Percentiles rank a stretch among this genome's conserved stretches.
These are phyloP conservation scores for Melanotus villosus DNA, from an alignment of 2,888 invertebrate genomes.

Conservation along the genomic window DNA sequence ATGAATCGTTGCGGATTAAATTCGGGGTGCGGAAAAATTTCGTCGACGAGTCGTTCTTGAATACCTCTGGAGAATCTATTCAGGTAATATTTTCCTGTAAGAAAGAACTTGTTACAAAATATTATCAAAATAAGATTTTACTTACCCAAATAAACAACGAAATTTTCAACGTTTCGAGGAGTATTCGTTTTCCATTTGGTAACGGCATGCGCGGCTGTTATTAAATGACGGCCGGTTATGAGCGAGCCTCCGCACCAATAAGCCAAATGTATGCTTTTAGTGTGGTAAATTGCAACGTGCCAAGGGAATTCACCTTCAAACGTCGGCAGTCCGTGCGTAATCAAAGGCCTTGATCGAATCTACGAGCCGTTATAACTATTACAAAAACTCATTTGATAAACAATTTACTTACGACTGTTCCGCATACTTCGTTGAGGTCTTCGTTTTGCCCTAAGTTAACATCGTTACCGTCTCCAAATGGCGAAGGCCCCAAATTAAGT, in stretches of 20 bases:
- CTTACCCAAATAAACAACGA: slow-evolving; percentile 61
- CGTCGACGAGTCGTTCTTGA: slow-evolving; percentile 62
- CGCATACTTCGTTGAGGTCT: too few relatives aligned
- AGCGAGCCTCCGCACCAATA: slow-evolving; percentile 64
- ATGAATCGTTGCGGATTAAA: slow-evolving; percentile 59
- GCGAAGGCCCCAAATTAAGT: too few relatives aligned
- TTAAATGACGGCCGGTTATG: slow-evolving; percentile 58
- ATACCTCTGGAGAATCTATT: slow-evolving; percentile 64
- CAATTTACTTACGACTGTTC: too few relatives aligned
- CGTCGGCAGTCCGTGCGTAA: slow-evolving; percentile 73
- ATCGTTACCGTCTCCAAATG: too few relatives aligned
- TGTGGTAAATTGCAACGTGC: slow-evolving; percentile 77
- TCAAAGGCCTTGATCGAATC: slow-evolving; percentile 71
- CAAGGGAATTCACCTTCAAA: slow-evolving; percentile 78
- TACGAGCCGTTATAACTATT: too few relatives aligned
- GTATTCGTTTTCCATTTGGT: slow-evolving; percentile 56
- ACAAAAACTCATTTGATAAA: too few relatives aligned
- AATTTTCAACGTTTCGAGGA: slow-evolving; percentile 55
- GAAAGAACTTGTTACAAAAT: neutral
- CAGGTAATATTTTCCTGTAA: slow-evolving; percentile 63
- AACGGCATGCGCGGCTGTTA: slow-evolving; percentile 66
- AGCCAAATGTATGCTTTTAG: slow-evolving; percentile 62
- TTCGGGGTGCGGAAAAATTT: slow-evolving; percentile 60
- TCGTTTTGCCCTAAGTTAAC: too few relatives aligned
- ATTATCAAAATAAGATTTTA: neutral